Evolutionary conservation across 1,140 invertebrate species (phyloP).

Genomic region (Scylla paramamosain): DNA sequence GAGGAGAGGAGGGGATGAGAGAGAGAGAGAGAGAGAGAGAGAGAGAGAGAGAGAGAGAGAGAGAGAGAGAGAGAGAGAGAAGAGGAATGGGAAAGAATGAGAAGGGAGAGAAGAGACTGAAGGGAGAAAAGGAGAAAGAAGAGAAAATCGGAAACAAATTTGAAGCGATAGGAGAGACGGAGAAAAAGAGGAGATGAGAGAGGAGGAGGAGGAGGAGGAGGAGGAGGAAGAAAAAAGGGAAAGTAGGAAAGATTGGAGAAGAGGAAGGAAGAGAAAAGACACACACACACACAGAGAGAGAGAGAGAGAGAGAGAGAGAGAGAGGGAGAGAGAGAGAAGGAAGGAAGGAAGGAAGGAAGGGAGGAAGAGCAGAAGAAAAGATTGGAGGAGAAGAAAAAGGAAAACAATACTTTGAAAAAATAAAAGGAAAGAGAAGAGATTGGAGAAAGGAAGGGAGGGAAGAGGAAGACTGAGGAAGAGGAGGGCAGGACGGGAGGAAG

Average conservation of each 20-base stretch:
- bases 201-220: no score
- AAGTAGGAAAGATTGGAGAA: neutral
- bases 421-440: no score
- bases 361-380: neutral
- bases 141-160: neutral
- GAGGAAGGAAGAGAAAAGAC: neutral
- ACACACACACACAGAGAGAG: neutral
- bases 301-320: neutral
- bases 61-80: neutral
- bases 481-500: no score
- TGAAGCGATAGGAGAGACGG: no score
- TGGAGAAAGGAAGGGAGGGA: no score
- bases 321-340: neutral
- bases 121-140: neutral
- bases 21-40: neutral
- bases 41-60: neutral
- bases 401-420: no score
- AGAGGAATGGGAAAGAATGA: neutral
- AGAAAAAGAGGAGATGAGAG: no score
- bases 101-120: neutral
- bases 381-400: neutral
- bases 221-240: neutral
- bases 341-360: neutral
- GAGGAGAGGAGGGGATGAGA: neutral
- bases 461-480: no score